Percentiles rank a stretch among this genome's conserved stretches.
Evolutionary conservation across 2,888 invertebrate genomes (phyloP).

Genomic region (Lingula anatina): DNA sequence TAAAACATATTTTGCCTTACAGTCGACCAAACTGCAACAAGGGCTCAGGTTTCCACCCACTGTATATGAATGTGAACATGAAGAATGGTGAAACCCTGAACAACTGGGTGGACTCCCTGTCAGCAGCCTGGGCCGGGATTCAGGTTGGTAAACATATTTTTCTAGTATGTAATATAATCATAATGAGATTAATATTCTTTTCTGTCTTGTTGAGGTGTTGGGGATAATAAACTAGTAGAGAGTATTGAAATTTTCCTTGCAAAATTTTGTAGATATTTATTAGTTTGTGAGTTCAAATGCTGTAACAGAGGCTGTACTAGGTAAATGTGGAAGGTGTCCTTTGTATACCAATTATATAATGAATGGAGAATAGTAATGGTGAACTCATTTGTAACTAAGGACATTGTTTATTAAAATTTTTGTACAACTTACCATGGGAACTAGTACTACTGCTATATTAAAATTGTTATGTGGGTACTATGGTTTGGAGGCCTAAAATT

Average conservation of each 20-base stretch:
- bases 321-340: too few species aligned
- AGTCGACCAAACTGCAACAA: constrained; percentile 57
- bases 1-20: too few species aligned
- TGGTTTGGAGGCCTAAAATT: too few species aligned
- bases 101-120: constrained; percentile 63
- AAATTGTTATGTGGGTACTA: too few species aligned
- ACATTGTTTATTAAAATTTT: too few species aligned
- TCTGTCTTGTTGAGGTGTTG: background rate
- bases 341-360: too few species aligned
- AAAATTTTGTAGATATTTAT: background rate
- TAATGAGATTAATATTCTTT: background rate
- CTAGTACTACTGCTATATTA: too few species aligned
- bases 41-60: constrained; percentile 59
- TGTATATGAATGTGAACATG: constrained; percentile 65
- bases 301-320: too few species aligned
- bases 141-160: constrained; percentile 31
- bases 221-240: background rate
- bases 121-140: constrained; percentile 55
- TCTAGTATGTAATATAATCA: background rate
- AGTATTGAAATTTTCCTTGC: background rate
- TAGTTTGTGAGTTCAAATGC: too few species aligned
- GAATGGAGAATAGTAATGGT: too few species aligned
- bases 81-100: constrained; percentile 59
- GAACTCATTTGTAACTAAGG: too few species aligned
- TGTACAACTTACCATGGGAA: too few species aligned